phyloP scores from a whole-genome alignment of 2,888 invertebrate species.

The Imbricaverruca yamaguchii region DNA sequence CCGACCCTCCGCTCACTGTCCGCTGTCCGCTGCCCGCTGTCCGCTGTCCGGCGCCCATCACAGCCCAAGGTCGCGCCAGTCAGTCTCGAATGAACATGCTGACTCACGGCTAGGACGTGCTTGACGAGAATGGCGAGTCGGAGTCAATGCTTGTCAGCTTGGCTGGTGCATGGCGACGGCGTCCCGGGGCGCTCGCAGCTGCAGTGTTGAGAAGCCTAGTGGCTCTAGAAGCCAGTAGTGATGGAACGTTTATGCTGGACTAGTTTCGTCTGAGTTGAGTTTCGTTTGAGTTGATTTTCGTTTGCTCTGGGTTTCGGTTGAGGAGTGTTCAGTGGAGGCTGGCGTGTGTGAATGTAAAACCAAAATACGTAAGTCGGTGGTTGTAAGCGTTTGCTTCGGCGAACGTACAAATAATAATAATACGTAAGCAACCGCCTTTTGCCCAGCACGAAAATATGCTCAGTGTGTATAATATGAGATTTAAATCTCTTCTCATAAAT shows the following conservation, averaged over 20 bases:
- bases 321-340: too few species aligned
- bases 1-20: background rate
- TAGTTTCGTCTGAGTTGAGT: too few species aligned
- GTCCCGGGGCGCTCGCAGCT: too few species aligned
- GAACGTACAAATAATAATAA: background rate
- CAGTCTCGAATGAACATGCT: too few species aligned
- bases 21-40: background rate
- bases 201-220: too few species aligned
- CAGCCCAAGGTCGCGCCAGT: too few species aligned
- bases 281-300: too few species aligned
- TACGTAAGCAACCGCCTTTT: conserved; percentile 8
- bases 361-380: conserved; percentile 6
- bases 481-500: background rate
- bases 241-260: too few species aligned
- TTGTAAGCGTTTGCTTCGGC: background rate
- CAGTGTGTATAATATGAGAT: background rate
- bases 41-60: background rate
- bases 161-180: too few species aligned
- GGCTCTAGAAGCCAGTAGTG: too few species aligned
- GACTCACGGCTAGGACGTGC: too few species aligned
- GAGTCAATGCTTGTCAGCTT: background rate
- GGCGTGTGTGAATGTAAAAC: background rate
- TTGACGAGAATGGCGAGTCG: background rate
- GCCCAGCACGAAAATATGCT: background rate
- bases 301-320: too few species aligned